Conservation (phyloP, 1,140 invertebrate species). For the Brachionus calyciflorus region DNA sequence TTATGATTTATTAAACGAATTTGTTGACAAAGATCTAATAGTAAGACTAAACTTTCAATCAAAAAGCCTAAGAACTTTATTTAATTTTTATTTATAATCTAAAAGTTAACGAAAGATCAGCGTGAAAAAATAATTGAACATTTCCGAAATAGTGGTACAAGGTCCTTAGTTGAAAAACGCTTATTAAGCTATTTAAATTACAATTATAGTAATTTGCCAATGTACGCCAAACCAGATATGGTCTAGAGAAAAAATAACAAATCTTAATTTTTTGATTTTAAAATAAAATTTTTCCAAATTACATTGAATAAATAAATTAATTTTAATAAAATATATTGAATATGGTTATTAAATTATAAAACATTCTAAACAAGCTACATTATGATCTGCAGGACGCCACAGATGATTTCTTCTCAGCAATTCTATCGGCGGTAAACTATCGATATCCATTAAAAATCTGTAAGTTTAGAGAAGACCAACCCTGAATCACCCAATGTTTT, state of each 20-base stretch:
- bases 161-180: conserved; percentile 56
- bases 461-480: too few relatives aligned
- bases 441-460: too few relatives aligned
- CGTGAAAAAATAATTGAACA: conserved; percentile 48
- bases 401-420: too few relatives aligned
- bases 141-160: conserved; percentile 48
- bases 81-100: conserved; percentile 44
- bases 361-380: too few relatives aligned
- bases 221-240: conserved; percentile 62
- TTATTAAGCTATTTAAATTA: conserved; percentile 59
- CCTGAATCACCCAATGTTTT: too few relatives aligned
- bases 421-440: too few relatives aligned
- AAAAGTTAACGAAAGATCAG: conserved; percentile 52
- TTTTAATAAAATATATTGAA: too few relatives aligned
- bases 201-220: conserved; percentile 61
- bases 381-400: too few relatives aligned
- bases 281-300: not conserved
- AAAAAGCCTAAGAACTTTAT: not conserved
- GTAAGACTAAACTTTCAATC: conserved; percentile 50
- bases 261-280: not conserved
- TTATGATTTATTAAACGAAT: conserved; percentile 54
- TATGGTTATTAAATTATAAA: too few relatives aligned
- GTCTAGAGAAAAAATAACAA: conserved; percentile 49
- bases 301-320: not conserved
- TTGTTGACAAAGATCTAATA: conserved; percentile 57